Evolutionary conservation across 2,113 vertebrate species (phyloP).

Genomic region (Artemisiospiza belli): DNA sequence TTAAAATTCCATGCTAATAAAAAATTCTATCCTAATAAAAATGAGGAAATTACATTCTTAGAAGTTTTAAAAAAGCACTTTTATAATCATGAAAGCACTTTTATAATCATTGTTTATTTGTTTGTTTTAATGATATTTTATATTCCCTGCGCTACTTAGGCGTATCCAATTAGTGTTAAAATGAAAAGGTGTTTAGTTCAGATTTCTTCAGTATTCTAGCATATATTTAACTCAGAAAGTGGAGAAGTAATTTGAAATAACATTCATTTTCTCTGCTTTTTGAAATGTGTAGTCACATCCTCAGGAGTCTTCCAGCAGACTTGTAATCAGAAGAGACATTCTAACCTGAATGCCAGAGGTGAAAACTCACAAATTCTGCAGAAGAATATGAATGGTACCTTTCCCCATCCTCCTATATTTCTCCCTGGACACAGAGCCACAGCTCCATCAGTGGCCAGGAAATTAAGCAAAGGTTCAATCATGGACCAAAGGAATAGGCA

Average conservation of each 20-base stretch:
- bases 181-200: not conserved
- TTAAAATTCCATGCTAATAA: not conserved
- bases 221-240: not conserved
- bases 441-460: not conserved
- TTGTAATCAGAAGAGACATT: not conserved
- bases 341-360: slow-evolving; percentile 14
- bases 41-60: not conserved
- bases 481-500: not conserved
- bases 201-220: not conserved
- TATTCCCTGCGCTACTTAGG: not conserved
- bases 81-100: not conserved
- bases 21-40: not conserved
- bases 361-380: not conserved
- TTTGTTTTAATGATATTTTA: not conserved
- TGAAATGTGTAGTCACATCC: slow-evolving; percentile 8
- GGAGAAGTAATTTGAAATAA: slow-evolving; percentile 21
- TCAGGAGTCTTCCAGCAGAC: not conserved
- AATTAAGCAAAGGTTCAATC: not conserved
- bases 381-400: not conserved
- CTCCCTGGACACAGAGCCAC: not conserved
- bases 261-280: slow-evolving; percentile 3
- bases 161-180: not conserved
- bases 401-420: not conserved
- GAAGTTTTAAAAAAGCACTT: not conserved
- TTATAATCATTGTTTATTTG: not conserved